phyloP scores from a whole-genome alignment of 2,797 vertebrate species.

The Podarcis siculus region DNA sequence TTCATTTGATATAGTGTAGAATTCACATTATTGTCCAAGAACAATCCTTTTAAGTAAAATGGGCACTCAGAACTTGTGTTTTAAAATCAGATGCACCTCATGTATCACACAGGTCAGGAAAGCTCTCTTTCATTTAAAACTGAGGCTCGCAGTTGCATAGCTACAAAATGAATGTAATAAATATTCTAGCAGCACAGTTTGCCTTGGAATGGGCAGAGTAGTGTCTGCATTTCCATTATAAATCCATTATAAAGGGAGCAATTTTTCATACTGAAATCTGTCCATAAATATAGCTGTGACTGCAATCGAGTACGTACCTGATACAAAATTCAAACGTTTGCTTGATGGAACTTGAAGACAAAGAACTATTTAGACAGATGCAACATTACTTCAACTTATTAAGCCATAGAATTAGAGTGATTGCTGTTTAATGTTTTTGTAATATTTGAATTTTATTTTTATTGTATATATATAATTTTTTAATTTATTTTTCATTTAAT shows the following conservation, averaged over 20 bases:
- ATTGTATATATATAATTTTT: too few relatives aligned
- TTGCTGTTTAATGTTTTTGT: neutral
- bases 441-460: neutral
- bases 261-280: conserved; percentile 18
- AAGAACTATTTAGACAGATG: neutral
- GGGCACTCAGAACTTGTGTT: neutral
- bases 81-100: neutral
- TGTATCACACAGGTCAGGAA: conserved; percentile 1
- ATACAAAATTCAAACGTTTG: neutral
- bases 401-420: neutral
- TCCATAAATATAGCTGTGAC: neutral
- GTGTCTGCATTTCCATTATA: conserved; percentile 13
- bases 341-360: neutral
- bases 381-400: neutral
- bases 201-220: neutral
- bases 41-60: conserved; percentile 1
- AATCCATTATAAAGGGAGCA: conserved; percentile 15
- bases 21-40: neutral
- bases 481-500: too few relatives aligned
- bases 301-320: neutral
- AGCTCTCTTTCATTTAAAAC: conserved; percentile 9
- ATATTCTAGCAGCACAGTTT: neutral
- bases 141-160: neutral
- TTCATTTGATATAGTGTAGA: neutral
- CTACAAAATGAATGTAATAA: conserved; percentile 10